phyloP scores from a whole-genome alignment of 2,888 invertebrate genomes.

The Mythimna loreyi region DNA sequence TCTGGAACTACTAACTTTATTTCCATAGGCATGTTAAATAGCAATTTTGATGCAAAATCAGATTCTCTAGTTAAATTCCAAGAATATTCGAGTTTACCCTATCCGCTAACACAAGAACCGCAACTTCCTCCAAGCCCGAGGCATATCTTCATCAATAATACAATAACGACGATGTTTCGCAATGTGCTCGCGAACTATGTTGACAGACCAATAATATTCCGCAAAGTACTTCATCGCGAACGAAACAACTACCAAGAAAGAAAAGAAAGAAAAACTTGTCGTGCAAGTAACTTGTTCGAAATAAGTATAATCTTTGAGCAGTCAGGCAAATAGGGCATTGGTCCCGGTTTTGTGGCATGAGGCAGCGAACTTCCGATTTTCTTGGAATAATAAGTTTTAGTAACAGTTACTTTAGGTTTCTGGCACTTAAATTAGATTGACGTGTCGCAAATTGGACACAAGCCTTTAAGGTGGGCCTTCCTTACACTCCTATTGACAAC shows the following conservation, averaged over 20 bases:
- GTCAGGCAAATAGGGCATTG: slow-evolving; percentile 46
- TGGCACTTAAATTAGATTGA: no score
- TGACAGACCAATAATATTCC: slow-evolving; percentile 54
- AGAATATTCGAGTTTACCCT: not conserved
- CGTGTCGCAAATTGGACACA: no score
- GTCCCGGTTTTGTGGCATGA: slow-evolving; percentile 28
- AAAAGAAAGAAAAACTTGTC: slow-evolving; percentile 32
- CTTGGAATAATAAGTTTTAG: not conserved
- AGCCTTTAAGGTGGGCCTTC: no score
- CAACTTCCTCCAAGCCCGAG: slow-evolving; percentile 13
- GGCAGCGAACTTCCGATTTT: not conserved
- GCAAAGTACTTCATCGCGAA: slow-evolving; percentile 55
- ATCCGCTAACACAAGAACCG: slow-evolving; percentile 33
- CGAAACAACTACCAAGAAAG: slow-evolving; percentile 2
- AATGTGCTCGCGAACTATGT: slow-evolving; percentile 29
- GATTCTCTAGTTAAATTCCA: no score
- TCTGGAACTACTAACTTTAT: no score
- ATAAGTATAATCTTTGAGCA: slow-evolving; percentile 41
- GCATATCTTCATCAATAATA: slow-evolving; percentile 64
- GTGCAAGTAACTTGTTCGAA: slow-evolving; percentile 42
- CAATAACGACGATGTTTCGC: slow-evolving; percentile 57
- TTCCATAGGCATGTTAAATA: no score
- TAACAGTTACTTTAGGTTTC: not conserved
- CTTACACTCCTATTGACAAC: no score
- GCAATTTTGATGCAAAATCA: no score